Evolutionary conservation across 2,888 invertebrate genomes (phyloP).

Genomic region (Hemaris fuciformis): DNA sequence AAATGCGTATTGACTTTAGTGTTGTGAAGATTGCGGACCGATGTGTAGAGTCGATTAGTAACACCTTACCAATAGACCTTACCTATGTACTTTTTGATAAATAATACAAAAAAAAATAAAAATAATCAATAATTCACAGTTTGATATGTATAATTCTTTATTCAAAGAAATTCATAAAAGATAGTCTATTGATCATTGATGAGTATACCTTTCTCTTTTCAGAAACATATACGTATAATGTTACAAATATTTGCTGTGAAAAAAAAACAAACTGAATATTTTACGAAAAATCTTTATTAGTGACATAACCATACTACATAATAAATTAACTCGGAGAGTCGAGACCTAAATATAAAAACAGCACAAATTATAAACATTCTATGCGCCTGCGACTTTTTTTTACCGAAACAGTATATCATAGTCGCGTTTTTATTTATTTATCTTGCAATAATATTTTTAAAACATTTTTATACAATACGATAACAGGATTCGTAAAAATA

Average conservation of each 20-base stretch:
- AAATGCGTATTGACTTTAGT: not conserved
- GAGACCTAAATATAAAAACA: not conserved
- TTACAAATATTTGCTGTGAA: too few species aligned
- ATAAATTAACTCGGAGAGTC: not conserved
- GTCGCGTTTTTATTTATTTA: not conserved
- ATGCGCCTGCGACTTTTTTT: not conserved
- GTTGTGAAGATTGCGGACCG: not conserved
- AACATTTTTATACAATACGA: too few species aligned
- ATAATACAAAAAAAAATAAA: not conserved
- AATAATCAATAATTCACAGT: too few species aligned
- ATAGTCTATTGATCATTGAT: not conserved
- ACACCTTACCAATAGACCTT: too few species aligned
- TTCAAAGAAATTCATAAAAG: too few species aligned
- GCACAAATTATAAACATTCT: not conserved
- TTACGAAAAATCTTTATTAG: not conserved
- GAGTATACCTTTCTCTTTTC: too few species aligned
- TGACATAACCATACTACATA: not conserved
- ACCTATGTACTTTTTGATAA: not conserved
- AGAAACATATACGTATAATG: too few species aligned
- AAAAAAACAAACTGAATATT: not conserved
- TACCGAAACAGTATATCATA: not conserved
- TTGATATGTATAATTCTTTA: not conserved
- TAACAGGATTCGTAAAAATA: too few species aligned
- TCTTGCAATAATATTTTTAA: not conserved
- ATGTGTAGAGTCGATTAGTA: not conserved